Conservation (phyloP, 2,797 vertebrate genomes). For the Cryptoprocta ferox region DNA sequence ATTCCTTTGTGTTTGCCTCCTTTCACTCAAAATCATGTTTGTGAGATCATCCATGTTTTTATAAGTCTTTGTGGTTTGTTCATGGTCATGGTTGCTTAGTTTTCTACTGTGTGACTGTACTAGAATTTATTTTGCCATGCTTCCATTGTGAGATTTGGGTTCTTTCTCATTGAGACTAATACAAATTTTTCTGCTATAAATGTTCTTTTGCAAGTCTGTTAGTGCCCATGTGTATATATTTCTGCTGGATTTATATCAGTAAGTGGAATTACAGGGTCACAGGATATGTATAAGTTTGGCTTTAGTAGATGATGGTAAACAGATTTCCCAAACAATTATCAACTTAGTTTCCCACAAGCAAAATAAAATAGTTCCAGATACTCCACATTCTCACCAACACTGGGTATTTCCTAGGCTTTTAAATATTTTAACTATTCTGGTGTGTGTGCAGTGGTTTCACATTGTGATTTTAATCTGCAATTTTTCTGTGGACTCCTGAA, state of each 20-base stretch:
- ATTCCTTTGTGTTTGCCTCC: background rate
- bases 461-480: background rate
- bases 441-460: background rate
- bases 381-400: background rate
- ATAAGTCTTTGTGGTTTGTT: background rate
- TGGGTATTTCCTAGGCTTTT: background rate
- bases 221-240: background rate
- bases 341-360: background rate
- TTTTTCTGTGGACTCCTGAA: background rate
- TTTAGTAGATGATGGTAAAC: background rate
- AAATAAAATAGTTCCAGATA: background rate
- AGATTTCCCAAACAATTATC: background rate
- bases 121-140: background rate
- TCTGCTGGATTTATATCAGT: slow-evolving; percentile 37
- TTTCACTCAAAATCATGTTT: background rate
- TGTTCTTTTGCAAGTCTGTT: slow-evolving; percentile 18
- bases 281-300: background rate
- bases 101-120: background rate
- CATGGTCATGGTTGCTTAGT: background rate
- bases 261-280: background rate
- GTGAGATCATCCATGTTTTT: background rate
- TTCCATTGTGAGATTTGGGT: background rate
- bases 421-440: background rate
- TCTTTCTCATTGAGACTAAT: background rate
- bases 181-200: background rate